These are phyloP conservation scores for Pedetes capensis DNA, from an alignment of 2,113 vertebrate genomes.

Conservation along the genomic window DNA sequence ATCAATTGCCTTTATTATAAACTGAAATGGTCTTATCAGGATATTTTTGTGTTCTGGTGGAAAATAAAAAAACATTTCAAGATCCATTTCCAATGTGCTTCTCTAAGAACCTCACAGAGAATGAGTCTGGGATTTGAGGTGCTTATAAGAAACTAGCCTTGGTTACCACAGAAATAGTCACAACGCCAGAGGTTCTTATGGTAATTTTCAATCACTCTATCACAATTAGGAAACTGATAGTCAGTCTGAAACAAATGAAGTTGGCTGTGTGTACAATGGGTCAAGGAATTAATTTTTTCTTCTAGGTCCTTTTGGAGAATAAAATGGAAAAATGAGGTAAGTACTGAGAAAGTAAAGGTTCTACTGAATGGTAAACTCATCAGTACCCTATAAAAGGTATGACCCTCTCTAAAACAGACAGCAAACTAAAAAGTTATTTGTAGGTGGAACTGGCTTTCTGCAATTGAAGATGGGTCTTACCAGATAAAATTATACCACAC, in stretches of 20 bases:
- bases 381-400: not conserved
- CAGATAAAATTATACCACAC: not conserved
- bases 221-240: not conserved
- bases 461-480: not conserved
- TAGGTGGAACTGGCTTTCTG: not conserved
- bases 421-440: not conserved
- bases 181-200: not conserved
- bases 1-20: not conserved
- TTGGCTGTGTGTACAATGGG: not conserved
- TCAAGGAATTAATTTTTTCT: not conserved
- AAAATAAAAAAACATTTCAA: not conserved
- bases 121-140: not conserved
- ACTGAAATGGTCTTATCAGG: not conserved
- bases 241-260: not conserved
- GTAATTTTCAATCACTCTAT: not conserved
- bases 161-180: not conserved
- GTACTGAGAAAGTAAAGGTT: not conserved
- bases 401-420: not conserved
- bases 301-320: not conserved
- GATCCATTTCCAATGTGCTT: not conserved
- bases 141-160: not conserved
- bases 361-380: not conserved
- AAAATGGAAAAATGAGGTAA: slow-evolving; percentile 6
- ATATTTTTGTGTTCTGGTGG: not conserved
- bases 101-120: not conserved